Evolutionary conservation across 2,888 invertebrate genomes (phyloP).

Genomic region (Epirrhoe alternata): DNA sequence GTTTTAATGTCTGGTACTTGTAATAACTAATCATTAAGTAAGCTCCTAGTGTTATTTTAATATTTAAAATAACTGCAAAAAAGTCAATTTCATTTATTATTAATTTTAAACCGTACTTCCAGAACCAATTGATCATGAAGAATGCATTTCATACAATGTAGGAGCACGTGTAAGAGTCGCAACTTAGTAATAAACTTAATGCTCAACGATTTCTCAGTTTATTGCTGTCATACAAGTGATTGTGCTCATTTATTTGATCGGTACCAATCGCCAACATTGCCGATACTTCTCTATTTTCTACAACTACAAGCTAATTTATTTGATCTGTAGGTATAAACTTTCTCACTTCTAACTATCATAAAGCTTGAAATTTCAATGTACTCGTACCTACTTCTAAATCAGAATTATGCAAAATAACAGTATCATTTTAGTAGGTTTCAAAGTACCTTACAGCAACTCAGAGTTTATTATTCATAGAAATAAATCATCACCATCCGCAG

Average conservation of each 20-base stretch:
- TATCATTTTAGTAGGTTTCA: too few species aligned
- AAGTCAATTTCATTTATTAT: constrained; percentile 15
- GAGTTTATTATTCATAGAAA: too few species aligned
- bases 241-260: neutral
- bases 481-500: too few species aligned
- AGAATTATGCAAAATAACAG: too few species aligned
- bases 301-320: neutral
- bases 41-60: neutral
- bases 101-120: constrained; percentile 16
- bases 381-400: too few species aligned
- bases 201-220: neutral
- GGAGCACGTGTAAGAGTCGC: constrained; percentile 11
- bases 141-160: constrained; percentile 20
- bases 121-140: constrained; percentile 22
- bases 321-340: neutral
- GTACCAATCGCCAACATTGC: neutral
- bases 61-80: constrained; percentile 1
- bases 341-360: too few species aligned
- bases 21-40: neutral
- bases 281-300: neutral
- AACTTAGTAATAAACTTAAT: neutral
- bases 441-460: too few species aligned
- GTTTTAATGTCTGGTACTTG: neutral
- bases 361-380: too few species aligned
- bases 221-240: neutral